phyloP scores from a whole-genome alignment of 1,140 invertebrate genomes.

The Drosophila tropicalis region DNA sequence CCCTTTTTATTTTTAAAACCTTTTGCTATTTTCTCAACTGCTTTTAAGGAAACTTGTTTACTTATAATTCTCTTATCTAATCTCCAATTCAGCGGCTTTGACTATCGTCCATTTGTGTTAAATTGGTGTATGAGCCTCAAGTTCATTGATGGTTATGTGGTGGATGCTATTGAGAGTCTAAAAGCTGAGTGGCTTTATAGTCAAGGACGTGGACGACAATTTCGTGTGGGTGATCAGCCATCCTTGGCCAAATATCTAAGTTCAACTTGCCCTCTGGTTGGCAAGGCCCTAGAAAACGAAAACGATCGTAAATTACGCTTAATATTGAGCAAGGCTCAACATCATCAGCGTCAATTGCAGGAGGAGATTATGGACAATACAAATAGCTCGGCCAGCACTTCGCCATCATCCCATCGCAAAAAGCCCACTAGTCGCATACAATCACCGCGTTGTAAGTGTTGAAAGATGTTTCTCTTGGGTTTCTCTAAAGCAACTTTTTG shows the following conservation, averaged over 20 bases:
- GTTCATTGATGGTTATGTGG: conserved; percentile 93
- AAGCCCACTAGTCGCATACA: conserved; percentile 81
- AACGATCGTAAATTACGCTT: conserved; percentile 93
- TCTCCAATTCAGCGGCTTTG: conserved; percentile 88
- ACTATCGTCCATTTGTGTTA: conserved; percentile 95
- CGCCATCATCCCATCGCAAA: conserved; percentile 75
- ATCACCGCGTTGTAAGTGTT: conserved; percentile 73
- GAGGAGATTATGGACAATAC: conserved; percentile 85
- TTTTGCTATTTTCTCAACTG: no score
- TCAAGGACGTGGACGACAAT: conserved; percentile 94
- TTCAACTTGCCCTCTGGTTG: conserved; percentile 89
- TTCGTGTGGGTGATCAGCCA: conserved; percentile 92
- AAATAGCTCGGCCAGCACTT: conserved; percentile 76
- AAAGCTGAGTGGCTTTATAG: conserved; percentile 98
- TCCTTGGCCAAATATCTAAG: conserved; percentile 92
- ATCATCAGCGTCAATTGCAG: conserved; percentile 92
- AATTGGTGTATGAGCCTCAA: conserved; percentile 96
- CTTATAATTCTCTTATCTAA: no score
- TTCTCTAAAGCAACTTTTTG: neutral
- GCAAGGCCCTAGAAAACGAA: conserved; percentile 90
- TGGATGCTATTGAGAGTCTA: conserved; percentile 94
- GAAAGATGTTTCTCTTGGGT: neutral
- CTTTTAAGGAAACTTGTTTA: no score
- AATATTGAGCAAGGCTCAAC: conserved; percentile 94
- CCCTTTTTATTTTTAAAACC: no score